phyloP scores from a whole-genome alignment of 2,888 invertebrate species.

The Taenaris catops region DNA sequence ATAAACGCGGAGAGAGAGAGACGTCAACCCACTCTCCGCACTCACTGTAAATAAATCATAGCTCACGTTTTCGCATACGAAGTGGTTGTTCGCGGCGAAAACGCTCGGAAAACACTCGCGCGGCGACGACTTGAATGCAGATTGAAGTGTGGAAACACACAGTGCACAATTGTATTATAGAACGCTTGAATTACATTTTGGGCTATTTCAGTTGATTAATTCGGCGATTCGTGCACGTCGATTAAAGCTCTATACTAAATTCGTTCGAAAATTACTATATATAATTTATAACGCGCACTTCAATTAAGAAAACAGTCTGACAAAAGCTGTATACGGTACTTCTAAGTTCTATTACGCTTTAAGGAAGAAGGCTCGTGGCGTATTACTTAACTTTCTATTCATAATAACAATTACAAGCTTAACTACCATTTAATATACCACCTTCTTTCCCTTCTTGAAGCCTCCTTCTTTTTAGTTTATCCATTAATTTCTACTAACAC shows the following conservation, averaged over 20 bases:
- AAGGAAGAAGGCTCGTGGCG: too few relatives aligned
- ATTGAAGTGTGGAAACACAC: constrained; percentile 31
- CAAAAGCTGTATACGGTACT: too few relatives aligned
- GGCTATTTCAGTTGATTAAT: neutral
- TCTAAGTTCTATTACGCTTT: too few relatives aligned
- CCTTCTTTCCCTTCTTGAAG: too few relatives aligned
- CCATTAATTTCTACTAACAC: neutral
- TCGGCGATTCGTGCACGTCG: too few relatives aligned
- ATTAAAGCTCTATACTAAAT: too few relatives aligned
- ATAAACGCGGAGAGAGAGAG: constrained; percentile 25
- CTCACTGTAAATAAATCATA: constrained; percentile 34
- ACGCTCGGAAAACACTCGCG: constrained; percentile 65
- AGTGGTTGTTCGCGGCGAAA: constrained; percentile 52
- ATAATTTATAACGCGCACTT: too few relatives aligned
- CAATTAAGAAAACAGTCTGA: too few relatives aligned
- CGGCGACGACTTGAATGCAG: constrained; percentile 49
- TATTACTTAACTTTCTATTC: too few relatives aligned
- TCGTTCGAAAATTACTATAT: too few relatives aligned
- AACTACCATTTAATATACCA: too few relatives aligned
- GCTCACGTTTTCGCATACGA: constrained; percentile 34
- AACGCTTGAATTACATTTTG: neutral
- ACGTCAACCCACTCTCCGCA: constrained; percentile 17
- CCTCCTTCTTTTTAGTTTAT: neutral
- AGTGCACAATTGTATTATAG: neutral
- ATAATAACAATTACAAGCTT: too few relatives aligned